A percentile compares a stretch with the other conserved stretches of the same genome.
Evolutionary conservation across 2,113 vertebrate species (phyloP).

Genomic region (Steatornis caripensis): DNA sequence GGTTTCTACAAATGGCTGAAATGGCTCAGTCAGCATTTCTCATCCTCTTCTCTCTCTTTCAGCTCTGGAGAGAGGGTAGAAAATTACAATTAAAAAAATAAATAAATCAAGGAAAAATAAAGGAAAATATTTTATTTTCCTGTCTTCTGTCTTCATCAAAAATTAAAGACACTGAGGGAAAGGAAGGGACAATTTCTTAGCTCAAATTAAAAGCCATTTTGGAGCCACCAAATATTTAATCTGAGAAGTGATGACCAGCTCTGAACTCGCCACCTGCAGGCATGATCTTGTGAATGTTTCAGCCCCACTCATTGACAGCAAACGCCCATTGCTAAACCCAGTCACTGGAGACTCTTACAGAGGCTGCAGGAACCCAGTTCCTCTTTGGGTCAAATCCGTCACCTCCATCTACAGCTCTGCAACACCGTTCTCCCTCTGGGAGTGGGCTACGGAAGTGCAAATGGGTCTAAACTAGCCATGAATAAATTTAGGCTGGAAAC

Average conservation of each 20-base stretch:
- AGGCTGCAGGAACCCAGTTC: background rate
- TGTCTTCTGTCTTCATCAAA: background rate
- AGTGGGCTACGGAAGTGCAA: conserved; percentile 33
- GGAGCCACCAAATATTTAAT: background rate
- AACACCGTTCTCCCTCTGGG: background rate
- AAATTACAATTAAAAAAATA: background rate
- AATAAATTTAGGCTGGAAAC: conserved; percentile 48
- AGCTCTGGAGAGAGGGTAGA: background rate
- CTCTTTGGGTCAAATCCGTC: background rate
- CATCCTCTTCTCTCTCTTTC: background rate
- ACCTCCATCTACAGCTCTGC: background rate
- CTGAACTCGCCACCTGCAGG: background rate
- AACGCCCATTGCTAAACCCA: background rate
- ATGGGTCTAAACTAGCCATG: conserved; percentile 17
- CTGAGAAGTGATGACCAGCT: background rate
- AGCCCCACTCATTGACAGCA: background rate
- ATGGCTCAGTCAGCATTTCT: background rate
- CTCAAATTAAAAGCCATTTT: background rate
- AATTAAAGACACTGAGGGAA: background rate
- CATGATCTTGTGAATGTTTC: background rate
- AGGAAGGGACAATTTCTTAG: background rate
- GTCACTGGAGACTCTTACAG: background rate
- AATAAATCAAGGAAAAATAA: background rate
- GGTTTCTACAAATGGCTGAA: background rate
- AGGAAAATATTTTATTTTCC: background rate